Evolutionary conservation across 2,113 vertebrate genomes (phyloP), one percentile per base, ranked within the genome.

Genomic region (Trochalopteron elliotii): DNA sequence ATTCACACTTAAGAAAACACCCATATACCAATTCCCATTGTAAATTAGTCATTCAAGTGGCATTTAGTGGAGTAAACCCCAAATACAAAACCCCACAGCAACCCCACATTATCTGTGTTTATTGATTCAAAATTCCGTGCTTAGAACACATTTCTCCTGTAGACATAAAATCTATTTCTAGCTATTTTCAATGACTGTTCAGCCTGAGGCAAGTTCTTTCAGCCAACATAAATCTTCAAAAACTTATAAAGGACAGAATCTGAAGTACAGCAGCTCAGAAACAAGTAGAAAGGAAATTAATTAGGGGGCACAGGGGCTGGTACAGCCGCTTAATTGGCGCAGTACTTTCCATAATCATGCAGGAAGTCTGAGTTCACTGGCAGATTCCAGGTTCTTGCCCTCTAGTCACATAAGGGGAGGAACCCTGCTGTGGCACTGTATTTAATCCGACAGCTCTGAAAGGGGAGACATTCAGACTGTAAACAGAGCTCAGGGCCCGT

Each of bases 151-250:
- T 81, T 78, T 70, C 55, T 87, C 53, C 83, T 30, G 25, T 17
- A 92, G 71, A 92, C 92, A 90, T 72, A 83, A 93, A 77, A 81
- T 61, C 49, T 83, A 71, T 90, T 95, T 93, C 71, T 71, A 90
- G 56, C 52, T 75, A 45, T 85, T 69, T 71, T 87, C 37, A 83
- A 4, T 60, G 77, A 78, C 68, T 83, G 40, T 69, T 81, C n/a
- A 79, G 81, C 61, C 74, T 56, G 27, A 94, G 85, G 80, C 31
- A 42, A 83, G 74, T 69, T 89, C 65, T 95, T 94, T 71, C 61
- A 91, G 56, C 56, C 42, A 84, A 44, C 23, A 60, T 31, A 71
- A 31, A 76, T 45, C 69, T 83, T 80, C 57, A 70, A 88, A 72
- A 77, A 47, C 35, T 39, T 88, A 35, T 2, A 42, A 80, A 91